A percentile compares a stretch with the other conserved stretches of the same genome.
Conservation (phyloP, 2,888 invertebrate genomes). For the Trichacis sp. region DNA sequence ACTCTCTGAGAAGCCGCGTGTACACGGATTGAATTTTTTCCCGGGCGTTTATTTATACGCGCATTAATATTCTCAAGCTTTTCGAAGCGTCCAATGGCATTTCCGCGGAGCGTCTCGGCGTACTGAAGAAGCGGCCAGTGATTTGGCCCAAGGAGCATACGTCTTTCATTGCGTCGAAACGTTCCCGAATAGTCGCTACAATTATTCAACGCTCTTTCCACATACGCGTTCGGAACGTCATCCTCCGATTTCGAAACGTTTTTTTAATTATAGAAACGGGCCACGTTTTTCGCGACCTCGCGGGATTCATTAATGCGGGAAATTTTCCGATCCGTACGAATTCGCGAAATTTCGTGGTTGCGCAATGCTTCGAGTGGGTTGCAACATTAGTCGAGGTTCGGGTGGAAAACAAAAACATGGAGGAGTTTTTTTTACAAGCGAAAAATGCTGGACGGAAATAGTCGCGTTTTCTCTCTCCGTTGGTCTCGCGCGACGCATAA, state of each 20-base stretch:
- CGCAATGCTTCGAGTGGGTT: conserved; percentile 14
- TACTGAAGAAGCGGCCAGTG: background rate
- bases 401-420: conserved; percentile 30
- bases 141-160: background rate
- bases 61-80: conserved; percentile 55
- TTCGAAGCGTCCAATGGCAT: conserved; percentile 52
- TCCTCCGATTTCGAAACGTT: background rate
- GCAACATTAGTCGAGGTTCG: background rate
- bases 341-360: conserved; percentile 17
- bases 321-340: no score
- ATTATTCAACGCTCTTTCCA: conserved; percentile 1
- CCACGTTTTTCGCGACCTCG: conserved; percentile 9
- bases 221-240: background rate
- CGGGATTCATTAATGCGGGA: conserved; percentile 11
- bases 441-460: conserved; percentile 7
- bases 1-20: conserved; percentile 6
- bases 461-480: background rate
- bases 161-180: background rate
- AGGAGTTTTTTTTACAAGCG: conserved; percentile 56
- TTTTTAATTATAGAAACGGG: conserved; percentile 2
- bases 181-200: background rate
- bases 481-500: conserved; percentile 18
- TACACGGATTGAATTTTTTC: conserved; percentile 52
- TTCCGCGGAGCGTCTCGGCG: conserved; percentile 41
- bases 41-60: conserved; percentile 60